Base-by-base conservation (phyloP, 1,140 invertebrate species). In the Amyelois transitella region DNA sequence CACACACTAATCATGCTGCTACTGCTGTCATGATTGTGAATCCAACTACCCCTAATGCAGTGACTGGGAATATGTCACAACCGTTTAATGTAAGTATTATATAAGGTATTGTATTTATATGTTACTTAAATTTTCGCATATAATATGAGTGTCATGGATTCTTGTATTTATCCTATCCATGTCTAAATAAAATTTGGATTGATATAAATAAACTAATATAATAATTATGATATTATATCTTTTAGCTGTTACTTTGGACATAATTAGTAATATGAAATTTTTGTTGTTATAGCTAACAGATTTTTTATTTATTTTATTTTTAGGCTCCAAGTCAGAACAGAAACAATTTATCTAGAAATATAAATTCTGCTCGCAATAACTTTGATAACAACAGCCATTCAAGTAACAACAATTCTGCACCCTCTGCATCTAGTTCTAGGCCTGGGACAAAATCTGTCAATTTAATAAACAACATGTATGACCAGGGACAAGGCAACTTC, bases 1-100 rank as follows among this genome's bases (percentile, higher is more conserved):
- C 88, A 24, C 88, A 88, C 52, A 77, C 86, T 28, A 88, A 84
- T 66, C 88, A 89, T 74, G 77, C 80, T 47, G 75, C 85, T 47
- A 80, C 88, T 58, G 88, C 88, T 77, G 85, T 89, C 18, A 89
- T 89, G 88, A 88, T 89, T 62, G 88, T 89, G 2, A 89, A 89
- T 55, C 88, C 88, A 19, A 88, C 88, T 43, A 88, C 88, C 61
- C 86, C 86, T 20, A 89, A 88, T 69, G 72, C 81, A 52, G 69
- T 78, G 20, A 72, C 77, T 44, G 82, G 78, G 54, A 86, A 76
- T 69, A 76, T 86, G 55, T 69, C 75, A 43, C 85, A 86, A 62
- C 76, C 75, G 43, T 82, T 84, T 63, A 86, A 80, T 77, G 81
- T 86, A 73, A 76, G 75, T 76, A 51, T 55, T 38, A 38, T 38